phyloP scores from a whole-genome alignment of 2,113 vertebrate genomes.

The Cheirogaleus medius region DNA sequence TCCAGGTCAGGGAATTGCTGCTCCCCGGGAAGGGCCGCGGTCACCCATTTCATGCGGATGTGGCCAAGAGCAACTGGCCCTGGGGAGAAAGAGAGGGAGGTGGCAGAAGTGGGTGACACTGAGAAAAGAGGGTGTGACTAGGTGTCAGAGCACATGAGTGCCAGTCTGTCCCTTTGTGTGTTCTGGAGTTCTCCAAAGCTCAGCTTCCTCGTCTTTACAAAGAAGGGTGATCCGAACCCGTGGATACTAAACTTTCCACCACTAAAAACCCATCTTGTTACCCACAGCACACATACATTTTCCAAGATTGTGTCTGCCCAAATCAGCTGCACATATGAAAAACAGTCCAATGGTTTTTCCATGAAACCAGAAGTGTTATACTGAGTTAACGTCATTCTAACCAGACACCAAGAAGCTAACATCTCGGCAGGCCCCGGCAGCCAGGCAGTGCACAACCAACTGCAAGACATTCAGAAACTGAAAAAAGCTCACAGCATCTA shows the following conservation, averaged over 20 bases:
- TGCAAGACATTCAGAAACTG: not conserved
- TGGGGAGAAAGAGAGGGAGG: not conserved
- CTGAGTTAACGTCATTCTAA: not conserved
- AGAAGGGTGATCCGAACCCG: not conserved
- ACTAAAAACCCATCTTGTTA: not conserved
- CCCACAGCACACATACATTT: not conserved
- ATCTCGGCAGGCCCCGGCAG: not conserved
- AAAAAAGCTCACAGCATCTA: not conserved
- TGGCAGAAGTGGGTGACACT: no score
- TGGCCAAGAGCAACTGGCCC: not conserved
- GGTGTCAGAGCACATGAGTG: rapidly evolving
- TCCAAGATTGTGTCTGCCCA: not conserved
- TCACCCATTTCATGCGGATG: not conserved
- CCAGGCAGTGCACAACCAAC: not conserved
- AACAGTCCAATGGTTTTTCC: not conserved
- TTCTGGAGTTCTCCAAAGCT: not conserved
- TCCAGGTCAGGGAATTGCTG: not conserved
- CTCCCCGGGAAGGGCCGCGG: not conserved
- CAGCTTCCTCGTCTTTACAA: not conserved
- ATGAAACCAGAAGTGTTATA: not conserved
- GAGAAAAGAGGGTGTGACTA: no score
- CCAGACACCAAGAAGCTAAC: not conserved
- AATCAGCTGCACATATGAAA: not conserved
- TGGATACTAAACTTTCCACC: not conserved
- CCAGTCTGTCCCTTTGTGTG: no score